These are phyloP conservation scores for Ormyrus nitidulus DNA, from an alignment of 2,888 invertebrate genomes.

Conservation along the genomic window DNA sequence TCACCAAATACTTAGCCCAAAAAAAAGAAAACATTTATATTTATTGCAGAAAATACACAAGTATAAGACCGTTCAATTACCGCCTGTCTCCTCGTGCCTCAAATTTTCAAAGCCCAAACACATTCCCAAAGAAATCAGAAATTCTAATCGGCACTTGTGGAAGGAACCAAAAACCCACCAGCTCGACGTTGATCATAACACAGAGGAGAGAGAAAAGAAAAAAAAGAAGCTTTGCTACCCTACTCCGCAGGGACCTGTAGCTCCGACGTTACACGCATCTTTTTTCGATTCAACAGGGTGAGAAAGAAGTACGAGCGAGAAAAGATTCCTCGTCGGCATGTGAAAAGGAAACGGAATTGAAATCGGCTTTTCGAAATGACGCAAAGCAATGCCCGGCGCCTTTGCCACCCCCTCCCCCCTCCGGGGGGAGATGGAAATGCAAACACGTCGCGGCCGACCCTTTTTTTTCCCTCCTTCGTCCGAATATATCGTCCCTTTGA, in stretches of 20 bases:
- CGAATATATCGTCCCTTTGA: conserved; percentile 65
- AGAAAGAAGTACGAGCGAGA: conserved; percentile 6
- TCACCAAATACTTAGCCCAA: too few relatives aligned
- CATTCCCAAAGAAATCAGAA: too few relatives aligned
- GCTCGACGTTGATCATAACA: conserved; percentile 4
- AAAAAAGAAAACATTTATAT: too few relatives aligned
- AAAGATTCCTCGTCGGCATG: conserved; percentile 63
- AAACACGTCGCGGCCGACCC: conserved; percentile 65
- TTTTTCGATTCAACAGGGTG: conserved; percentile 6
- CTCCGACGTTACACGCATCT: neutral
- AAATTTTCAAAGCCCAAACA: too few relatives aligned
- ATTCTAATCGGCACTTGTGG: too few relatives aligned
- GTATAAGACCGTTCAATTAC: too few relatives aligned
- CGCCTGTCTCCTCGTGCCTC: too few relatives aligned
- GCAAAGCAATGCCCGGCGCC: conserved; percentile 51
- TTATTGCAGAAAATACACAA: too few relatives aligned
- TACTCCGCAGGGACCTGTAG: conserved; percentile 1
- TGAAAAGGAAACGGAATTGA: conserved; percentile 71
- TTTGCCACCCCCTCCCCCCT: conserved; percentile 45
- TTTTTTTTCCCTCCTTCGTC: neutral
- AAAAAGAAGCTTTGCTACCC: neutral
- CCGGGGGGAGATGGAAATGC: conserved; percentile 68
- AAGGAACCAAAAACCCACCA: too few relatives aligned
- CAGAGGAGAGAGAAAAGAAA: conserved; percentile 14
- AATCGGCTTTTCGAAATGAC: conserved; percentile 74